Evolutionary conservation across 2,888 invertebrate species (phyloP).

Genomic region (Ectropis crepuscularia): DNA sequence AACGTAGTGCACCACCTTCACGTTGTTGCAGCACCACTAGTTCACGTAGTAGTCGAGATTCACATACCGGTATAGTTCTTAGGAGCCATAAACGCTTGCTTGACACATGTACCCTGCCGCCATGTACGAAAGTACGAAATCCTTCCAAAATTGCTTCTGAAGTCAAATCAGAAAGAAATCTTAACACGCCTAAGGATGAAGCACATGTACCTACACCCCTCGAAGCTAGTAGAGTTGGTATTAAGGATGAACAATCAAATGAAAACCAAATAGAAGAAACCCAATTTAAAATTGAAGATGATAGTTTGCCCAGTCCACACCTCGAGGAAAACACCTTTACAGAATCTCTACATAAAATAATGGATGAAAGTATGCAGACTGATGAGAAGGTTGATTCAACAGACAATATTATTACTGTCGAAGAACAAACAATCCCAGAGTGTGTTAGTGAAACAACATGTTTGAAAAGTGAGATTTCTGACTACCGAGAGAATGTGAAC

Average conservation of each 20-base stretch:
- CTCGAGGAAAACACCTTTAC: slow-evolving; percentile 60
- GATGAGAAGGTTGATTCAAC: slow-evolving; percentile 54
- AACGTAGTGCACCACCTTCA: slow-evolving; percentile 64
- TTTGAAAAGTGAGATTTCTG: slow-evolving; percentile 77
- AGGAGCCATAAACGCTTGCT: slow-evolving; percentile 86
- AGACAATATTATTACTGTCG: slow-evolving; percentile 52
- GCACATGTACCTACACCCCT: slow-evolving; percentile 57
- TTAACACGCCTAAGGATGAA: slow-evolving; percentile 65
- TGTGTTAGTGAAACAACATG: slow-evolving; percentile 68
- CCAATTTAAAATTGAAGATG: slow-evolving; percentile 49
- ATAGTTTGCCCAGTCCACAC: slow-evolving; percentile 54
- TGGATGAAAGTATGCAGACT: slow-evolving; percentile 51
- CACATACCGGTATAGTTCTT: slow-evolving; percentile 84
- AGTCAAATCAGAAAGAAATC: slow-evolving; percentile 61
- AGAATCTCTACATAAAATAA: slow-evolving; percentile 69
- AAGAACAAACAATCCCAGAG: slow-evolving; percentile 64
- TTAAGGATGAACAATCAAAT: slow-evolving; percentile 58
- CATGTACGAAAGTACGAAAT: slow-evolving; percentile 64
- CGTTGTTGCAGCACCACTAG: slow-evolving; percentile 79
- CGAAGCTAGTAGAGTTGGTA: slow-evolving; percentile 56
- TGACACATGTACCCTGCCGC: slow-evolving; percentile 62
- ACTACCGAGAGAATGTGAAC: slow-evolving; percentile 82
- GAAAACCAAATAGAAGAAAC: slow-evolving; percentile 52
- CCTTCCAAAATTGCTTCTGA: slow-evolving; percentile 60
- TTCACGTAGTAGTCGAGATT: slow-evolving; percentile 78